Conservation (phyloP, 2,888 invertebrate species). For the Neoaliturus tenellus region DNA sequence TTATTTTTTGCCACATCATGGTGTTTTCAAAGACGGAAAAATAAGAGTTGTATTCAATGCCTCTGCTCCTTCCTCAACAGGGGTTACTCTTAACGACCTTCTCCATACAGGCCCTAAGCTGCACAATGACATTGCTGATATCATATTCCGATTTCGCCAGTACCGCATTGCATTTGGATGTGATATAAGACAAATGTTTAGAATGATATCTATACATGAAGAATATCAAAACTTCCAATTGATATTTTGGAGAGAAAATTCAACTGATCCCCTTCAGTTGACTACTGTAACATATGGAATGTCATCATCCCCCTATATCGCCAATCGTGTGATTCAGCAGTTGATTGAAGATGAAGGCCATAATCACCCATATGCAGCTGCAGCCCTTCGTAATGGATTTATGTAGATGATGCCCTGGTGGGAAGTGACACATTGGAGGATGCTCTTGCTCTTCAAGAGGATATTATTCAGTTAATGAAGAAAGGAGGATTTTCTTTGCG, state of each 20-base stretch:
- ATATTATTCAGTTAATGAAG: conserved; percentile 19
- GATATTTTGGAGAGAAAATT: neutral
- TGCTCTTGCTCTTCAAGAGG: neutral
- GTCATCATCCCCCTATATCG: neutral
- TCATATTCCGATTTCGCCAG: too few relatives aligned
- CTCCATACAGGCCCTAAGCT: too few relatives aligned
- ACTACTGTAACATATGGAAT: conserved; percentile 33
- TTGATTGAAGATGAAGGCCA: conserved; percentile 28
- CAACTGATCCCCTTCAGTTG: neutral
- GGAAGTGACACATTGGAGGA: conserved; percentile 10
- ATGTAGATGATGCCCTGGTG: conserved; percentile 31
- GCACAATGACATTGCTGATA: too few relatives aligned
- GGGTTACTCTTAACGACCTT: too few relatives aligned
- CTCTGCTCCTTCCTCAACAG: too few relatives aligned
- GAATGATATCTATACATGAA: neutral
- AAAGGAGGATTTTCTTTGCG: conserved; percentile 21
- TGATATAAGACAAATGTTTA: conserved; percentile 43
- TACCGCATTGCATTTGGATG: too few relatives aligned
- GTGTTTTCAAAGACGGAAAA: too few relatives aligned
- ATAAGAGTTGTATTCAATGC: too few relatives aligned
- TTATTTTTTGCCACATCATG: too few relatives aligned
- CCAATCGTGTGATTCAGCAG: conserved; percentile 9
- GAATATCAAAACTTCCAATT: conserved; percentile 20
- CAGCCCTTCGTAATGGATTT: neutral
- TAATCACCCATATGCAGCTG: conserved; percentile 12